Conservation (phyloP, 2,797 vertebrate species). For the Gila robusta region DNA sequence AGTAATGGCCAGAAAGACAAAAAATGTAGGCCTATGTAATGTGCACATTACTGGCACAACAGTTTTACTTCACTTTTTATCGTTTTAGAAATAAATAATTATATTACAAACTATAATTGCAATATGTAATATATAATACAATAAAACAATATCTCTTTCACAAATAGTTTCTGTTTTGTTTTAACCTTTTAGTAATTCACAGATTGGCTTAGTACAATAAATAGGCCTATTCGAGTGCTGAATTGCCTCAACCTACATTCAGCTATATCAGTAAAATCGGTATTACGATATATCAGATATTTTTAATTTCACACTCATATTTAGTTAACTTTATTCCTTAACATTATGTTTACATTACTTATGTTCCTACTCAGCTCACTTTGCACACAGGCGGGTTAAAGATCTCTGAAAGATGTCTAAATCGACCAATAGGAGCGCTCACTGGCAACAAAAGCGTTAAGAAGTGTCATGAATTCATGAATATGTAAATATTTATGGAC, state of each 20-base stretch:
- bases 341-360: constrained; percentile 13
- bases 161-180: background rate
- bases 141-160: background rate
- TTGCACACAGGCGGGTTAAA: constrained; percentile 47
- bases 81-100: background rate
- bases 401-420: constrained; percentile 52
- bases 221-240: background rate
- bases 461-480: constrained; percentile 63
- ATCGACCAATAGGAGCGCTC: constrained; percentile 58
- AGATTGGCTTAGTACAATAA: background rate
- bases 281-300: background rate
- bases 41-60: background rate
- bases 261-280: background rate
- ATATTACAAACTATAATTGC: background rate
- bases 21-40: no score
- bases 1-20: background rate
- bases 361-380: constrained; percentile 26
- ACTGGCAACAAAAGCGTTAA: constrained; percentile 38
- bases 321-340: background rate
- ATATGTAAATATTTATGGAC: constrained; percentile 64
- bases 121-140: background rate
- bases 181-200: background rate
- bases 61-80: background rate
- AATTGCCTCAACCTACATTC: background rate
- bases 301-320: background rate